phyloP scores from a whole-genome alignment of 2,797 vertebrate species.

The Erethizon dorsatum region DNA sequence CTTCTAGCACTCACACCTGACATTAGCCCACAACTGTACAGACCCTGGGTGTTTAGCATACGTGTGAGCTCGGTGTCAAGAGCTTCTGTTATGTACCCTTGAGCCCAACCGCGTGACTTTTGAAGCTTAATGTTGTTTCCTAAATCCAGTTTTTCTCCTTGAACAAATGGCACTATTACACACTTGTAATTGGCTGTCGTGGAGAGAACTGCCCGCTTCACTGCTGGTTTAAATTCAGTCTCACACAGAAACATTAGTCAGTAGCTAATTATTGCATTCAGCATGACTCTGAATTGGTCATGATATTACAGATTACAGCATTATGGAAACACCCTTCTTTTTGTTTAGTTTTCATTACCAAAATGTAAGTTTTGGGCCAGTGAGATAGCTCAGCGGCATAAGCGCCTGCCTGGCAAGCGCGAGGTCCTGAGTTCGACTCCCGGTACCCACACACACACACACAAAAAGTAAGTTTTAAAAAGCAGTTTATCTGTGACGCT shows the following conservation, averaged over 20 bases:
- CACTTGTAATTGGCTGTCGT: slow-evolving; percentile 53
- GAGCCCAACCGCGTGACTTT: background rate
- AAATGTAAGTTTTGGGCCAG: background rate
- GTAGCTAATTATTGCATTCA: background rate
- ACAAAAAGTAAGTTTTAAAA: no score
- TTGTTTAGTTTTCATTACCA: slow-evolving; percentile 55
- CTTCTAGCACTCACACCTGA: background rate
- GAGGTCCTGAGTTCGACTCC: no score
- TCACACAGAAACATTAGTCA: slow-evolving; percentile 26
- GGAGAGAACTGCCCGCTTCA: slow-evolving; percentile 44
- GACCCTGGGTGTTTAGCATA: background rate
- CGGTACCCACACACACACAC: no score
- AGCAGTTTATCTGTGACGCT: slow-evolving; percentile 10
- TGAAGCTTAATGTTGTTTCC: background rate
- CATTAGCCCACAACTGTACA: background rate
- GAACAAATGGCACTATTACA: background rate
- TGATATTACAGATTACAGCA: background rate
- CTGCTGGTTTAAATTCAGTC: slow-evolving; percentile 51
- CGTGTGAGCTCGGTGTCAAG: background rate
- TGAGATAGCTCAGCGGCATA: no score
- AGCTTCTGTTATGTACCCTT: background rate
- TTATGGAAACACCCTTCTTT: background rate
- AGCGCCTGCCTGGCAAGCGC: no score
- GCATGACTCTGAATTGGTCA: slow-evolving; percentile 23
- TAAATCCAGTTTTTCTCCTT: background rate